Evolutionary conservation across 2,797 vertebrate genomes (phyloP), one percentile per base, ranked within the genome.

Genomic region (Nothura maculosa): DNA sequence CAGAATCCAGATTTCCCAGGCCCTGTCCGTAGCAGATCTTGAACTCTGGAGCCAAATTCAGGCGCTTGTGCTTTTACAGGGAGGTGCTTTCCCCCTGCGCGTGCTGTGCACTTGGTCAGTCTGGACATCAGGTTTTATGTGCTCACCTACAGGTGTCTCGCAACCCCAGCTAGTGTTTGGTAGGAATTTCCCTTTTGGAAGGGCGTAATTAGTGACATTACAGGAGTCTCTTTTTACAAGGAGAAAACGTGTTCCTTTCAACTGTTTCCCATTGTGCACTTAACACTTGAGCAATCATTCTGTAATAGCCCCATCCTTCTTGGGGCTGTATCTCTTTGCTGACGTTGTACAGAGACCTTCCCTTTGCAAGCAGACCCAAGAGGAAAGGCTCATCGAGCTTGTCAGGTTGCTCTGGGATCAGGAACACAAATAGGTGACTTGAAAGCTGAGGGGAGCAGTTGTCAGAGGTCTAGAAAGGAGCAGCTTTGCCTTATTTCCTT

Each of bases 11-110:
- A 70, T 79, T 89, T 92, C 38, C 91, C 79, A 82, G 81, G 67
- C 79, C 75, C 64, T 77, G 32, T 78, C 54, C 87, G 61, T 90
- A 67, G 50, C 21, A 69, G 63, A 14, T 94, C 80, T 87, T 91
- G 61, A 89, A 42, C 36, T 94, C 63, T 74, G 52, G 95, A 64
- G 84, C 62, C 55, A 93, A 68, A 81, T 70, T 81, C 45, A 77
- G 63, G 52, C 38, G 85, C 66, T 94, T 81, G 16, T 22, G 10
- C 87, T 89, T 83, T 22, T 64, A 73, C 87, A 81, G 36, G 67
- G 70, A 87, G 32, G 16, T 81, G 34, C 66, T 92, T 94, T 93
- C 85, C 67, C 63, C n/a, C 30, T 87, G 24, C 79, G 5, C 69
- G 60, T 55, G 19, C 55, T 27, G 22, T 81, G 25, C 78, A 45